Base-by-base conservation (phyloP, 2,888 invertebrate genomes). In the Pteria penguin region DNA sequence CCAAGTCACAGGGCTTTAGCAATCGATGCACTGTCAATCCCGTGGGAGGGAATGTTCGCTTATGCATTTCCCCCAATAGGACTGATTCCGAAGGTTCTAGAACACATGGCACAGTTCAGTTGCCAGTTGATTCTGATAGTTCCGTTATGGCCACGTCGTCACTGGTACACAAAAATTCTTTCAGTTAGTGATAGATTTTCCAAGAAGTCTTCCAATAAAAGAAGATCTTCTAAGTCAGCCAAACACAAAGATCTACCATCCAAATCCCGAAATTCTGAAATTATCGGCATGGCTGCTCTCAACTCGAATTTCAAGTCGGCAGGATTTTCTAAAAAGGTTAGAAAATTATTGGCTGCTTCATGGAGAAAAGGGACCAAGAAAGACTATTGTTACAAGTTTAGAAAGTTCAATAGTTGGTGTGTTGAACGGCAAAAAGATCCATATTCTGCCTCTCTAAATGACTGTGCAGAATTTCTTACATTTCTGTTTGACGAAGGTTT, bases 231-330 rank as follows among this genome's bases (percentile, higher is more conserved):
- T 82, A 11, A 4, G 4, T 45, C 79, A 78, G 55, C 57, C 71
- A 11, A 66, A 72, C 8, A 58, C 57, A 68, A 67, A 65, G 65
- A 72, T 79, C 11, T 63, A 61, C 27, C 78, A 82, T 57, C 82
- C 80, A 33, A 71, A 77, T 18, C 75, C 71, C 26, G 68, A 74
- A 29, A 14, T 65, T 4, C 61, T 80, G 26, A 71, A 68, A 11
- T 69, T 79, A 57, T 74, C 76, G 73, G 81, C 75, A 71, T 82
- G 79, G 80, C 79, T 74, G 14, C 72, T 78, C 36, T 76, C 78
- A 55, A 73, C 77, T 52, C 70, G 78, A 14, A 14, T 24, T 76
- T 78, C 67, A 60, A 68, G 63, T 26, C 71, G 54, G 72, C 63
- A 45, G 75, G 79, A 0, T 74, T 80, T 80, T 80, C 78, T 55